These are phyloP conservation scores for Tachina fera DNA, from an alignment of 2,888 invertebrate species.

Conservation along the genomic window DNA sequence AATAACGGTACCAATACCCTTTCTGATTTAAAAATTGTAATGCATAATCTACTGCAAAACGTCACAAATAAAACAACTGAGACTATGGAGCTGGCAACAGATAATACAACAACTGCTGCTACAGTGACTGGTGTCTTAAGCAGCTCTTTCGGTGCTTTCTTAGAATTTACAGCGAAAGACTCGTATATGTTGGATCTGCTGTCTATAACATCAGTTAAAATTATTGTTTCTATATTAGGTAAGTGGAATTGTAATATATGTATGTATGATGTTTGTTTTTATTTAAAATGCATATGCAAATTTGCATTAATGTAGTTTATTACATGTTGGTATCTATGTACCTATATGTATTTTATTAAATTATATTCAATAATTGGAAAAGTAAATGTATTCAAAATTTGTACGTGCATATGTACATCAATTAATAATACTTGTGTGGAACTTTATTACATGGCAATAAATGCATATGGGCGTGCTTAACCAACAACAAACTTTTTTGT, in stretches of 20 bases:
- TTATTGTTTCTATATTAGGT: conserved; percentile 88
- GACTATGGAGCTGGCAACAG: conserved; percentile 75
- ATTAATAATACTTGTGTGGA: no score
- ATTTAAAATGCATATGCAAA: no score
- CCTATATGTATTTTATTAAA: no score
- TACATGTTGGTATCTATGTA: no score
- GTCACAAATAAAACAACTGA: conserved; percentile 63
- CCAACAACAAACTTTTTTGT: no score
- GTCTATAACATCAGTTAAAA: conserved; percentile 86
- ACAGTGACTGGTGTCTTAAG: conserved; percentile 75
- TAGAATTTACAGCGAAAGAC: conserved; percentile 84
- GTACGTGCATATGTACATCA: no score
- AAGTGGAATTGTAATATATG: conserved; percentile 76
- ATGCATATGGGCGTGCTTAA: no score
- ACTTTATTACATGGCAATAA: no score
- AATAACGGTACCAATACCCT: conserved; percentile 60
- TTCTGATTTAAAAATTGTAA: not conserved
- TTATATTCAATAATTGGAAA: no score
- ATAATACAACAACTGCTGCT: conserved; percentile 75
- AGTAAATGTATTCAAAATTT: no score
- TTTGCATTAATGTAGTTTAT: no score
- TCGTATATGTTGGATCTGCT: conserved; percentile 86
- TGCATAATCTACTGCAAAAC: conserved; percentile 41
- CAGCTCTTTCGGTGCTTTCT: conserved; percentile 76
- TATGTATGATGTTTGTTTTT: no score